A percentile compares a stretch with the other conserved stretches of the same genome.
Conservation (phyloP, 2,113 vertebrate genomes). For the Fregetta grallaria region DNA sequence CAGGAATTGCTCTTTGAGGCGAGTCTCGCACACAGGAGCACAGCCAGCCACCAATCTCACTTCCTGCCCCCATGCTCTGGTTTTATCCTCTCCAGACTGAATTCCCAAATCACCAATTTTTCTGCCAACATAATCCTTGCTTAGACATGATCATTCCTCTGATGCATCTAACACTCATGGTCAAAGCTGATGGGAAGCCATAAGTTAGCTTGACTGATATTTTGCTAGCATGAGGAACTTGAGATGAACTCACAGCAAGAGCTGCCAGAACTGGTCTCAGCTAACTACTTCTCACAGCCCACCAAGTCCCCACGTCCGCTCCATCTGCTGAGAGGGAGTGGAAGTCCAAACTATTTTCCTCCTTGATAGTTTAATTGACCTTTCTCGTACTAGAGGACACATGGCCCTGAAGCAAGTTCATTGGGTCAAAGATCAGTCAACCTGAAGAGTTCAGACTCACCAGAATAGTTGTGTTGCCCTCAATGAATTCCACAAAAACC, state of each 20-base stretch:
- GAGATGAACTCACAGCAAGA: background rate
- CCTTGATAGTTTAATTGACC: background rate
- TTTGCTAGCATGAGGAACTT: background rate
- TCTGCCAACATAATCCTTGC: background rate
- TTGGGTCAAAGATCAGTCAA: background rate
- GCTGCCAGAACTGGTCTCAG: background rate
- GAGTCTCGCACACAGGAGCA: background rate
- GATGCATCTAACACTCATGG: background rate
- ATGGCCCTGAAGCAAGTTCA: background rate
- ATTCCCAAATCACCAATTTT: background rate
- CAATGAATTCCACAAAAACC: slow-evolving; percentile 89
- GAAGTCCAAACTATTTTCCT: background rate
- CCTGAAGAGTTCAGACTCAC: slow-evolving; percentile 70
- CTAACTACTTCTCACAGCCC: background rate
- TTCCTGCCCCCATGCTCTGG: background rate
- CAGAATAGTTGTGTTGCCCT: slow-evolving; percentile 81
- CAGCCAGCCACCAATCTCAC: background rate
- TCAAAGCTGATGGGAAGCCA: background rate
- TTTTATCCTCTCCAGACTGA: slow-evolving; percentile 2
- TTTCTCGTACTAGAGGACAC: background rate
- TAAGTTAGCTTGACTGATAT: background rate
- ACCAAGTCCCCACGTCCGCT: background rate
- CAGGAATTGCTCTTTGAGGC: background rate
- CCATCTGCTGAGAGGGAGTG: background rate
- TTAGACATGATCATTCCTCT: background rate